Base-by-base conservation (phyloP, 1,140 invertebrate genomes). In the Dolichoris vasculosae region DNA sequence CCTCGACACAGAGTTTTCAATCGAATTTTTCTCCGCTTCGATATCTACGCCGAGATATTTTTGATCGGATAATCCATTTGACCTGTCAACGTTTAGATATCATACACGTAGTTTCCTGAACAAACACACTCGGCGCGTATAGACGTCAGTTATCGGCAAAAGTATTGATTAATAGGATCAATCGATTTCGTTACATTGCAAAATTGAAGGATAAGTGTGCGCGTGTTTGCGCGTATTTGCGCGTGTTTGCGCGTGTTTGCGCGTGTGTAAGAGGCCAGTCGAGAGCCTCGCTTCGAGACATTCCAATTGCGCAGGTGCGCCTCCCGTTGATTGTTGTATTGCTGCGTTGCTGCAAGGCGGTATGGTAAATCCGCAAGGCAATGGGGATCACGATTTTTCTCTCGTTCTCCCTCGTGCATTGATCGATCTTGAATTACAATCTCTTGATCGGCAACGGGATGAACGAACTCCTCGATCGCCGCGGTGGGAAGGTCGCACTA, bases 281-380 rank as follows among this genome's bases (percentile, higher is more conserved):
- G 51, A n/a, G 71, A 75, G 71, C 40, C 71, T 43, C 51, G 59
- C 11, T n/a, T 40, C 71, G 59, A 82, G 79, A 83, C 75, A 86
- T 87, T 86, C 80, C 84, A 43, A 79, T 85, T 69, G 71, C 84
- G 86, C 86, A 85, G 83, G 78, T 85, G 84, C 69, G 32, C 46
- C 43, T 30, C 26, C n/a, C 6, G 51, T 63, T 32, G 79, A 82
- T 82, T 71, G 79, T 71, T 82, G 75, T 51, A 76, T 76, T 51
- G 43, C 75, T n/a, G n/a, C n/a, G 43, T 32, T 23, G 43, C 75
- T 17, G 75, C 75, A 11, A 30, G 15, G 30, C 23, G 11, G 55
- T 51, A 30, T 35, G 64, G 83, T 71, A 84, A 77, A 78, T 67
- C 43, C 73, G 55, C 48, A 20, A 67, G 80, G 43, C 64, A 71